These are phyloP conservation scores for Ophthalmolycus amberensis DNA, from an alignment of 2,113 vertebrate genomes.

Conservation along the genomic window DNA sequence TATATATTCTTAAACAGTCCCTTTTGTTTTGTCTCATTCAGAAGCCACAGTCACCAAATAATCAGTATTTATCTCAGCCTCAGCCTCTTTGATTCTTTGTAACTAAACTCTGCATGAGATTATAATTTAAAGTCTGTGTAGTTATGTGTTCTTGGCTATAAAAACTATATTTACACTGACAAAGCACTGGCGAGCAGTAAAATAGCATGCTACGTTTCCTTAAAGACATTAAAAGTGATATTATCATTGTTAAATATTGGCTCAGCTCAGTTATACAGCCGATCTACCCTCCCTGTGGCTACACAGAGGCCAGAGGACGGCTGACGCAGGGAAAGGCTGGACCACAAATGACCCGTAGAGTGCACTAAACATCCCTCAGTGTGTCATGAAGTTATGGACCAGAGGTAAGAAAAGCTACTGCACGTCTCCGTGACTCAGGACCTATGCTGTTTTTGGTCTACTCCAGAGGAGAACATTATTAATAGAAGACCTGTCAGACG, in stretches of 20 bases:
- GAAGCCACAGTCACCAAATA: background rate
- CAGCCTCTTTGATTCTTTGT: background rate
- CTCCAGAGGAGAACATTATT: conserved; percentile 30
- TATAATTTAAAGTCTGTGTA: background rate
- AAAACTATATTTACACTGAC: background rate
- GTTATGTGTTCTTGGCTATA: background rate
- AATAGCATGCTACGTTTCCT: background rate
- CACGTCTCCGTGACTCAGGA: conserved; percentile 15
- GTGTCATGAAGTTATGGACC: background rate
- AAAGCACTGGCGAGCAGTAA: background rate
- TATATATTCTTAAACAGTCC: background rate
- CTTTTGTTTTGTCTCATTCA: background rate
- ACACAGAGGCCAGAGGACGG: background rate
- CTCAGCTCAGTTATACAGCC: conserved; percentile 27
- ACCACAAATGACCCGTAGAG: conserved; percentile 15
- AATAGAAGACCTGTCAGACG: conserved; percentile 56
- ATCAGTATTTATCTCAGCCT: background rate
- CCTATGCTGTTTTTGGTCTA: conserved; percentile 33
- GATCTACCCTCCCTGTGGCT: conserved; percentile 20
- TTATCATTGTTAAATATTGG: conserved; percentile 31
- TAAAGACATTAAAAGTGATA: conserved; percentile 17
- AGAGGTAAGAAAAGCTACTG: conserved; percentile 23
- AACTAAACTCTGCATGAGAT: background rate
- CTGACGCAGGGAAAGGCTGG: background rate
- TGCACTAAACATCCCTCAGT: conserved; percentile 30